Base-by-base conservation (phyloP, 2,113 vertebrate genomes). In the Gyps fulvus region DNA sequence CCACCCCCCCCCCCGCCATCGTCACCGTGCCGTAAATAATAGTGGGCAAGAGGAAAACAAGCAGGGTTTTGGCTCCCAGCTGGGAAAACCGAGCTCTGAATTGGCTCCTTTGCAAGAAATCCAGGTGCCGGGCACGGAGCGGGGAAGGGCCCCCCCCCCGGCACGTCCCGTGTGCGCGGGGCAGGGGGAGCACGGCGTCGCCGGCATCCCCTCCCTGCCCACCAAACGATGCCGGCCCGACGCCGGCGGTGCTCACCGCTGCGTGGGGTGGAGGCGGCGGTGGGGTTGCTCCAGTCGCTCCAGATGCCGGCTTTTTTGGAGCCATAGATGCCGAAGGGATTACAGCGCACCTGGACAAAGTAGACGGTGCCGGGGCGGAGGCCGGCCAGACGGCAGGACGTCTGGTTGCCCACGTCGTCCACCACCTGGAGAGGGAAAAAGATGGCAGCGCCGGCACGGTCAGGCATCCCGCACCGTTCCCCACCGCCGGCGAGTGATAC, bases 221-320 rank as follows among this genome's bases (percentile, higher is more conserved):
- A 1, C 47, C 22, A 3, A 1, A 13, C 6, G 3, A 4, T 12
- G n/a, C 42, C 27, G 13, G 43, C 25, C 29, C 4, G 6, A 3
- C 0, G 49, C 42, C 4, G 10, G 43, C 25, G 2, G 22, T 11
- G 20, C 99, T 99, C 98, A 99, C 99, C 99, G 27, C 98, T 99
- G 92, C 99, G 99, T 1, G 99, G 99, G 2, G 99, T 99, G 91
- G 99, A 99, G 26, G 99, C 99, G 3, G 99, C 99, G 0, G 99
- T 99, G 52, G 99, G 99, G 89, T 99, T 99, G 95, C 99, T 99
- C 99, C 99, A 99, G 80, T 99, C 99, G 13, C 99, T 99, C 99
- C 99, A 99, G 95, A 99, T 99, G 3, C 99, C 99, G 0, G 99
- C 99, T 79, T 99, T 99, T 86, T 99, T 99, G 84, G 99, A 99